Evolutionary conservation across 2,888 invertebrate species (phyloP).

Genomic region (Seira ritae): DNA sequence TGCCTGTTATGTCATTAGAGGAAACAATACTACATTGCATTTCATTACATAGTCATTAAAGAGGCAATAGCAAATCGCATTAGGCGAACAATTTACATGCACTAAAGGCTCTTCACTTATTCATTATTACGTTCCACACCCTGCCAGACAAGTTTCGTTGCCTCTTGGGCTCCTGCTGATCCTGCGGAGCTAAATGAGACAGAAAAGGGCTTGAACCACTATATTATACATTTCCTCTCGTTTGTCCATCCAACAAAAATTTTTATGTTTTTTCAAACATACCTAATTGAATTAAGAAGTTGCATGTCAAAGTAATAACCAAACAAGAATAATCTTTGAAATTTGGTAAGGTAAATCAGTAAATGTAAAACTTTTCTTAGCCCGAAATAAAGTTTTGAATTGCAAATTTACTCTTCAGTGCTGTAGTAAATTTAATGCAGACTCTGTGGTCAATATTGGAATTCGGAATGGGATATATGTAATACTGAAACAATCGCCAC

Average conservation of each 20-base stretch:
- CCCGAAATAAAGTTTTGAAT: too few species aligned
- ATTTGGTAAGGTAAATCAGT: too few species aligned
- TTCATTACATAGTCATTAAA: slow-evolving; percentile 52
- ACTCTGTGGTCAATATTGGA: too few species aligned
- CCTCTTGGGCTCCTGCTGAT: slow-evolving; percentile 15
- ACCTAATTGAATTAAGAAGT: too few species aligned
- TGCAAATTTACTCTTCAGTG: too few species aligned
- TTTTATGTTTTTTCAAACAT: not conserved
- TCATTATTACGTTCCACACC: slow-evolving; percentile 44
- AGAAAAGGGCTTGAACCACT: not conserved
- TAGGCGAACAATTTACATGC: slow-evolving; percentile 54
- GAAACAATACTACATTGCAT: slow-evolving; percentile 47
- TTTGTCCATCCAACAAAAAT: not conserved
- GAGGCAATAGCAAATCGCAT: slow-evolving; percentile 50
- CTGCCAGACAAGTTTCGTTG: slow-evolving; percentile 29
- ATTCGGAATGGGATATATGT: too few species aligned
- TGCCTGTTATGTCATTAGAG: slow-evolving; percentile 55
- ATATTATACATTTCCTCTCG: not conserved
- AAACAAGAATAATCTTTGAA: too few species aligned
- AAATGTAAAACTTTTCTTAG: too few species aligned
- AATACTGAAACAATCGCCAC: too few species aligned
- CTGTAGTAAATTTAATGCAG: too few species aligned
- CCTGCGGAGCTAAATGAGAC: not conserved
- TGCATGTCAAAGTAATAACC: too few species aligned
- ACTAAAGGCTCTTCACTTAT: slow-evolving; percentile 39